Evolutionary conservation across 2,888 invertebrate species (phyloP), one percentile per base, ranked within the genome.

Genomic region (Agriopis aurantiaria): DNA sequence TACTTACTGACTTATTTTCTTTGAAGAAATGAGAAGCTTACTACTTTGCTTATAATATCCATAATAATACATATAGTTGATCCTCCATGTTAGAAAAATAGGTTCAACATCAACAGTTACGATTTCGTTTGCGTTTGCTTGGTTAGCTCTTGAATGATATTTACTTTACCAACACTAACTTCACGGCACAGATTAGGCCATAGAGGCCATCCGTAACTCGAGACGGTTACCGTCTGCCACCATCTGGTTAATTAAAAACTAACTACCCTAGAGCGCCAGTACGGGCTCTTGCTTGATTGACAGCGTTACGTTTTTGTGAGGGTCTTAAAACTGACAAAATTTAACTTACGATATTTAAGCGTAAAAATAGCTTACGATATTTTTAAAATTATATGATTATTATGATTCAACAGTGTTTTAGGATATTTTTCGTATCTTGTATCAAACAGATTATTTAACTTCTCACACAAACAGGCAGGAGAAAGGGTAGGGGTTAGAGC

Each of bases 171-270:
- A 53, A 40, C 11, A 55, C 53, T 33, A 12, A 40, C 7, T 43
- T 57, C 14, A 43, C 8, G 14, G n/a, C 57, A 43, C 48, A 49
- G 48, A 40, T 41, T 17, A 56, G 49, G 12, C 56, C 43, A 57
- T 23, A 23, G 1, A 59, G 12, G 33, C 23, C 45, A 23, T 67
- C n/a, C 46, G 14, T 67, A 57, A 55, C 53, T 45, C 41, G 33
- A 67, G 56, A 52, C 57, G 43, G 52, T 62, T 41, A 40, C 33
- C 33, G 62, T 53, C 58, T 45, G 58, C 52, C 58, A 63, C 63
- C n/a, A 67, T 62, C 60, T 66, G 68, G 70, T 72, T 74, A 74
- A 74, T 74, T 72, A 72, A 74, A 75, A 69, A 53, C 69, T 65
- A 71, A 72, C 57, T 58, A 52, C 57, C 46, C 68, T 62, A 69